phyloP scores from a whole-genome alignment of 92 coral and sea anemone species.

The Phymanthus crucifer region DNA sequence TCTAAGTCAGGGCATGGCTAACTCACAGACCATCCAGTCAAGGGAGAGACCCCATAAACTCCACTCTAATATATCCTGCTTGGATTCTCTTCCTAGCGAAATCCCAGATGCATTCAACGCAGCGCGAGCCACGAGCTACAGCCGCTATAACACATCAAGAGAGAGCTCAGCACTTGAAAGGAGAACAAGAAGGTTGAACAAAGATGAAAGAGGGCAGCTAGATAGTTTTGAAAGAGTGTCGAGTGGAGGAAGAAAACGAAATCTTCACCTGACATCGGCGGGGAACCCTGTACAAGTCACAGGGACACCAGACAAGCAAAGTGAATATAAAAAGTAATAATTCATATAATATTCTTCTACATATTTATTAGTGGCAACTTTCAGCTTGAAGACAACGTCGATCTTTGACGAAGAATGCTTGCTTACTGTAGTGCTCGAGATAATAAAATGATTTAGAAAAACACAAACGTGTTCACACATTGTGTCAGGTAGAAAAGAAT shows the following conservation, averaged over 20 bases:
- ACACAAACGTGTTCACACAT: neutral
- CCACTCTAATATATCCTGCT: too few species aligned
- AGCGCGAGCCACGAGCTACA: constrained; percentile 92
- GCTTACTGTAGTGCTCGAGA: too few species aligned
- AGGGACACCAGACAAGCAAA: neutral
- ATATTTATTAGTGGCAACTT: neutral
- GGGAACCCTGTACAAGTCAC: constrained; percentile 71
- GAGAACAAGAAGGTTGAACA: constrained; percentile 36
- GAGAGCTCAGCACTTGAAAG: constrained; percentile 51
- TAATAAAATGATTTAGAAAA: too few species aligned
- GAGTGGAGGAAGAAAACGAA: constrained; percentile 76
- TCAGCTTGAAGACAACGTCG: too few species aligned
- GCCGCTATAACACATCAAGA: constrained; percentile 73
- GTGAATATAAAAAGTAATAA: neutral
- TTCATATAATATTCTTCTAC: neutral
- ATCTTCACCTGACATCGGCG: constrained; percentile 83
- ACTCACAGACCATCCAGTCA: too few species aligned
- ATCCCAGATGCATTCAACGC: constrained; percentile 51
- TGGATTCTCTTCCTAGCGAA: constrained; percentile 19
- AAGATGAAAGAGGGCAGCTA: constrained; percentile 44
- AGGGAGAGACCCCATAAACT: too few species aligned
- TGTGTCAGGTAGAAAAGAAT: neutral
- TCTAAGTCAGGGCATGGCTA: too few species aligned
- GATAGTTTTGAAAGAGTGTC: constrained; percentile 38
- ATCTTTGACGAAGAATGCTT: too few species aligned